These are phyloP conservation scores for Watsonalla binaria DNA, from an alignment of 2,888 invertebrate species.

Conservation along the genomic window DNA sequence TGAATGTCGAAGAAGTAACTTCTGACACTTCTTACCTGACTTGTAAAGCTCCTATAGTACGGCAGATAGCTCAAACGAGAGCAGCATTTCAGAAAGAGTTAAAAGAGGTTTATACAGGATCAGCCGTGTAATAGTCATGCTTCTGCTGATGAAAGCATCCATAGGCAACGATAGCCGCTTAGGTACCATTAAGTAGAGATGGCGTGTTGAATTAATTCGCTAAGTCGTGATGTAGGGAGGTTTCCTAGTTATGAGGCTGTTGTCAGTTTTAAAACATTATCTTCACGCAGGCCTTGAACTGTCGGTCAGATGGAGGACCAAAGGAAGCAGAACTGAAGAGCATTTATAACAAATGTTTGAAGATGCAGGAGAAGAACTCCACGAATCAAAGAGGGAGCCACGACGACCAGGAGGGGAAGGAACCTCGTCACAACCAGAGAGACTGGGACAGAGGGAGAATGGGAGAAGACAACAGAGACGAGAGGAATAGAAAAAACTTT, in stretches of 20 bases:
- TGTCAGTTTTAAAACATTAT: background rate
- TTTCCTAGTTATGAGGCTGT: no score
- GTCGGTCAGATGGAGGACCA: constrained; percentile 79
- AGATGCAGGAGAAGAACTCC: constrained; percentile 54
- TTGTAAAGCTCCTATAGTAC: no score
- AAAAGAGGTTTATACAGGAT: no score
- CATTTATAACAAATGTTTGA: constrained; percentile 78
- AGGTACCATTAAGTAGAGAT: no score
- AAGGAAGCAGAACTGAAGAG: constrained; percentile 78
- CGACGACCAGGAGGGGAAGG: constrained; percentile 46
- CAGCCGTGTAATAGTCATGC: no score
- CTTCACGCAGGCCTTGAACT: constrained; percentile 69
- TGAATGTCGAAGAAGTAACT: no score
- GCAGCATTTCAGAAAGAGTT: no score
- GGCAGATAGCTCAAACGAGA: no score
- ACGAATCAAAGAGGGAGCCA: constrained; percentile 31
- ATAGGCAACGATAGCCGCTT: background rate
- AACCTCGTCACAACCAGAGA: constrained; percentile 35
- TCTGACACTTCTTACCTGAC: no score
- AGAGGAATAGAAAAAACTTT: constrained; percentile 17
- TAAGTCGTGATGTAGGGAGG: no score
- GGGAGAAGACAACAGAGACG: constrained; percentile 21
- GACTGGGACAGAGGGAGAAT: constrained; percentile 33
- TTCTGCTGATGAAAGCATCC: no score
- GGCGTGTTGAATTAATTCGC: no score